Conservation (phyloP, 2,797 vertebrate species). For the Enteromius paludinosus region DNA sequence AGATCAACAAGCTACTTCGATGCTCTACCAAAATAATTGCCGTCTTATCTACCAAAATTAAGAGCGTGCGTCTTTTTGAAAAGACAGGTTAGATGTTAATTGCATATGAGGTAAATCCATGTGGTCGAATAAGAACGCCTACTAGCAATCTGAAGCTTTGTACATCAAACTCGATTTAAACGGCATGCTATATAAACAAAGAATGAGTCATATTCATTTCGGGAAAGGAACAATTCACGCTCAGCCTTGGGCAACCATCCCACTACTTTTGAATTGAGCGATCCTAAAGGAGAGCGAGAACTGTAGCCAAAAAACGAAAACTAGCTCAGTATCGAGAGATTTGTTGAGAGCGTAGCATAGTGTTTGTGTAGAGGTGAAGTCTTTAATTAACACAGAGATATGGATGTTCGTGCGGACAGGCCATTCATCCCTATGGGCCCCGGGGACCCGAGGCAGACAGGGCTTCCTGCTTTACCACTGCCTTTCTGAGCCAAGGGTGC, state of each 20-base stretch:
- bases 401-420: slow-evolving; percentile 72
- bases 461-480: slow-evolving; percentile 56
- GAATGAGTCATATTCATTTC: background rate
- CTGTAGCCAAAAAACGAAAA: slow-evolving; percentile 12
- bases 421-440: slow-evolving; percentile 72
- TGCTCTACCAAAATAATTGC: background rate
- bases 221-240: background rate
- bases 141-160: background rate
- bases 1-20: slow-evolving; percentile 53
- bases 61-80: background rate
- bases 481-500: slow-evolving; percentile 65
- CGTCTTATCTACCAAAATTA: slow-evolving; percentile 14
- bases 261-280: slow-evolving; percentile 3
- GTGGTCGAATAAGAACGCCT: background rate
- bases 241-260: background rate
- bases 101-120: background rate
- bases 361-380: slow-evolving; percentile 55
- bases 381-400: slow-evolving; percentile 76
- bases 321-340: slow-evolving; percentile 22
- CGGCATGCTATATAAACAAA: background rate
- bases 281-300: background rate
- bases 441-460: slow-evolving; percentile 62
- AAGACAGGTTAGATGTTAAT: background rate
- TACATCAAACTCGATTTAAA: slow-evolving; percentile 1
- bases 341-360: slow-evolving; percentile 61